Evolutionary conservation across 2,888 invertebrate species (phyloP).

Genomic region (Metopia argyrocephala): DNA sequence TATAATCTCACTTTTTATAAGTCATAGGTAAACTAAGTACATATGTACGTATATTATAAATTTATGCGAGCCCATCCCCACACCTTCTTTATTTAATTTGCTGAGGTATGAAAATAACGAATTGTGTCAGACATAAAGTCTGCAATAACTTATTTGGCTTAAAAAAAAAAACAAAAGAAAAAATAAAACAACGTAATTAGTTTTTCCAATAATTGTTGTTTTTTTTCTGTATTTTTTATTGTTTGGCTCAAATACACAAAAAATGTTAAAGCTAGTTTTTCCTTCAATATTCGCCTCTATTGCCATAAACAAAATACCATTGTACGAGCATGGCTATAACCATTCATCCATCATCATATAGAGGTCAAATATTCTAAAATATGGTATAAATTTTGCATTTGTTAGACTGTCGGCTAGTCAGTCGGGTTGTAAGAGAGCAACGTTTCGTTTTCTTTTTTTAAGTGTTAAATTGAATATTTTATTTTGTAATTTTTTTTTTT

Average conservation of each 20-base stretch:
- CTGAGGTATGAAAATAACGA: not conserved
- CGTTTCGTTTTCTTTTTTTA: not conserved
- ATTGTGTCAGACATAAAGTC: constrained; percentile 53
- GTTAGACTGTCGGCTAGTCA: not conserved
- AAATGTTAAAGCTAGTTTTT: not conserved
- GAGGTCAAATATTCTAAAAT: constrained; percentile 44
- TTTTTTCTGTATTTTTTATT: not conserved
- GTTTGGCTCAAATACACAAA: constrained; percentile 1
- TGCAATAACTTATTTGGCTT: constrained; percentile 22
- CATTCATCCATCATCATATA: not conserved
- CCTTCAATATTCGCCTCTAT: not conserved
- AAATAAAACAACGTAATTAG: constrained; percentile 19
- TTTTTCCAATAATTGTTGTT: constrained; percentile 35
- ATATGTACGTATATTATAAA: not conserved
- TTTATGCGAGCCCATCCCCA: not conserved
- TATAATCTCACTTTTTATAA: not conserved
- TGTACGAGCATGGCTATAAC: not conserved
- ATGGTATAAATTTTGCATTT: not conserved
- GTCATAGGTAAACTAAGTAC: not conserved
- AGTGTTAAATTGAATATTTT: constrained; percentile 5
- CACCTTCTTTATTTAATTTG: not conserved
- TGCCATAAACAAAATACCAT: too few relatives aligned
- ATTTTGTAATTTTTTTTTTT: not conserved
- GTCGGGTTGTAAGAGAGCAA: not conserved
- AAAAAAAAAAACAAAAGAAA: not conserved